Percentiles rank a stretch among this genome's conserved stretches.
phyloP scores from a whole-genome alignment of 64 coral and sea anemone genomes.

The Orbicella faveolata region DNA sequence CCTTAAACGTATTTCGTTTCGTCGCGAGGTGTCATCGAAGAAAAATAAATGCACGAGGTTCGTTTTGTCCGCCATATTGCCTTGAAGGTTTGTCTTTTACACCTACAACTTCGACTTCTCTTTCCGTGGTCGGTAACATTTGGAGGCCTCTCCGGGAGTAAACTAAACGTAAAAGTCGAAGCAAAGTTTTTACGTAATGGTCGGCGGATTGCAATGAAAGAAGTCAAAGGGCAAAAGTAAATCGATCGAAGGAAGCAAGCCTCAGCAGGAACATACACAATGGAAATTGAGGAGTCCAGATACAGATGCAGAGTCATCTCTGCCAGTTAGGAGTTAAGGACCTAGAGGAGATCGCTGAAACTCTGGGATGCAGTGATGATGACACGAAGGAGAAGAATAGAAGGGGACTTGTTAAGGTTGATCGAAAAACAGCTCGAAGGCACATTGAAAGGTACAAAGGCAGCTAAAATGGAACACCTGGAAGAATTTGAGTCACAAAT shows the following conservation, averaged over 20 bases:
- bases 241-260: not conserved
- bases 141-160: not conserved
- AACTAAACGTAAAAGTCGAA: not conserved
- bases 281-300: not conserved
- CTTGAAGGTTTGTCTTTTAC: too few relatives aligned
- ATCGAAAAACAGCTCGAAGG: too few relatives aligned
- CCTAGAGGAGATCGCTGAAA: not conserved
- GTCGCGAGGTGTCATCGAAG: too few relatives aligned
- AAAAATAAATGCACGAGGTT: too few relatives aligned
- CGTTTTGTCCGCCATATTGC: too few relatives aligned
- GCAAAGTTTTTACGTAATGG: not conserved
- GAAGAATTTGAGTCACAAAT: not conserved
- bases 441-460: too few relatives aligned
- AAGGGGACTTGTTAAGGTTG: not conserved
- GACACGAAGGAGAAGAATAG: not conserved
- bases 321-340: conserved; percentile 2
- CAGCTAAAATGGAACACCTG: not conserved
- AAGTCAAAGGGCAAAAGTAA: too few relatives aligned
- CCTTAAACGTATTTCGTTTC: too few relatives aligned
- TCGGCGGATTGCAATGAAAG: not conserved
- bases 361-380: not conserved
- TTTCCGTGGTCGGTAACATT: not conserved
- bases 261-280: not conserved
- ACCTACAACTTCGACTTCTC: too few relatives aligned
- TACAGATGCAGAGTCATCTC: conserved; percentile 3